Base-by-base conservation (phyloP, 2,797 vertebrate genomes). In the Carcharodon carcharias region DNA sequence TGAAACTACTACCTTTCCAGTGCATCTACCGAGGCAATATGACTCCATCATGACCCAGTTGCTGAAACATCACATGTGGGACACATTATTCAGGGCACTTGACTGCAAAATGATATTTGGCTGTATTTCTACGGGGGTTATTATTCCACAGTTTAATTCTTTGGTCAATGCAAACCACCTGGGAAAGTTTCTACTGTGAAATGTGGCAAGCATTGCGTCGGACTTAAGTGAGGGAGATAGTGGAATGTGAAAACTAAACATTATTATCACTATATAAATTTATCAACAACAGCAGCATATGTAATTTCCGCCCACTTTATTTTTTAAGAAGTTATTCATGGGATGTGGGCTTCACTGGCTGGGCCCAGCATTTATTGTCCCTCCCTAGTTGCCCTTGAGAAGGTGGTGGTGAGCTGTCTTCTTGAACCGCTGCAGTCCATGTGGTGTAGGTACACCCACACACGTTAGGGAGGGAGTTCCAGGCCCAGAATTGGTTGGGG, bases 221-320 rank as follows among this genome's bases (percentile, higher is more conserved):
- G n/a, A 61, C 35, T 18, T 92, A 63, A 92, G 14, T 92, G 89
- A 61, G 16, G 31, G 35, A 63, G 89, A 23, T 92, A 35, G 61
- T 23, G 1, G n/a, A 63, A 92, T n/a, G 2, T 63, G 35, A 23
- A 23, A 63, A 92, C 58, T 21, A 65, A n/a, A 65, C 63, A 16
- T 91, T 89, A 92, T 92, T 92, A 92, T 61, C n/a, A 21, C 58
- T 65, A 92, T 65, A 63, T 92, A 63, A 92, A 92, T 92, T 23
- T 21, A 92, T 92, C 58, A 63, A 65, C 89, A 65, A 61, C 1
- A 58, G 87, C 87, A 58, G 4, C 12, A 31, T 87, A 23, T 50
- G 63, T 65, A 65, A 50, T 4, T 45, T 21, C 16, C 5, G 50
- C 73, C 31, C 31, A 73, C 28, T 11, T 73, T 5, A 28, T 26